These are phyloP conservation scores for Okamejei kenojei DNA, from an alignment of 2,797 vertebrate genomes.

Conservation along the genomic window DNA sequence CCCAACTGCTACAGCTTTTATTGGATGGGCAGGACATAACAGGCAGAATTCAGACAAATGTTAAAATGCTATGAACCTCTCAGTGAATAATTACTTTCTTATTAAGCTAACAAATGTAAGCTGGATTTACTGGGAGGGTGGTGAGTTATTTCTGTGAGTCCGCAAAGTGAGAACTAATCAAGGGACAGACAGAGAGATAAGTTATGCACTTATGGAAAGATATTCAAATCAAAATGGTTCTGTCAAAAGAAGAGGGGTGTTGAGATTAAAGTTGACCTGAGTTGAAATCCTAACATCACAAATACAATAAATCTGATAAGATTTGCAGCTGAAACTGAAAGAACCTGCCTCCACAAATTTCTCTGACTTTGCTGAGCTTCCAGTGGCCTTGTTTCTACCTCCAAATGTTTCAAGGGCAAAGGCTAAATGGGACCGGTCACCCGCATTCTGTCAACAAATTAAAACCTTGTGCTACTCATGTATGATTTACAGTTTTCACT, in stretches of 20 bases:
- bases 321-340: neutral
- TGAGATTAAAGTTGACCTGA: neutral
- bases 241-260: neutral
- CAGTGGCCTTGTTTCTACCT: neutral
- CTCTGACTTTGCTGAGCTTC: neutral
- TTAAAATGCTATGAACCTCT: neutral
- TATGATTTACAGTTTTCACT: neutral
- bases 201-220: neutral
- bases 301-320: neutral
- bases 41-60: too few relatives aligned
- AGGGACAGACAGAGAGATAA: neutral
- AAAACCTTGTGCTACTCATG: neutral
- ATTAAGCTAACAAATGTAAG: neutral
- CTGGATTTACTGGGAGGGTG: neutral
- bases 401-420: neutral
- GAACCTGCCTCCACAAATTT: neutral
- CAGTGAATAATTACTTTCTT: neutral
- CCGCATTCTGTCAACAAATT: neutral
- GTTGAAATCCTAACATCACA: neutral
- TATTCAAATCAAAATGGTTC: neutral
- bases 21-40: neutral
- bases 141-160: neutral
- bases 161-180: neutral
- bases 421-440: neutral
- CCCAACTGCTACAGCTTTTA: neutral